Evolutionary conservation across 1,140 invertebrate genomes (phyloP), one percentile per base, ranked within the genome.

Genomic region (Polyergus mexicanus): DNA sequence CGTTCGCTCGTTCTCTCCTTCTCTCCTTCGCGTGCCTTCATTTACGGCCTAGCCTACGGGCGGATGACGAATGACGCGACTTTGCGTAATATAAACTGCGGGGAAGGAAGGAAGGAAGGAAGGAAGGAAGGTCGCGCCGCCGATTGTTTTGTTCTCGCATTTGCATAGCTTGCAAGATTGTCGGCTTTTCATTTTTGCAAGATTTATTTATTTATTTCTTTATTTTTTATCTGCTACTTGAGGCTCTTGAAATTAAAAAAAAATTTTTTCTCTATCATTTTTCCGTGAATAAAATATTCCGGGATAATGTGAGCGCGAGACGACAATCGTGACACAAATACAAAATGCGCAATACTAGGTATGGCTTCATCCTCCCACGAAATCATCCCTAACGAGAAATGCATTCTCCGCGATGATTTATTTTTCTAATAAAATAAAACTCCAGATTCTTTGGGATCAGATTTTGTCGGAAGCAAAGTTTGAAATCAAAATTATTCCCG

Each of bases 291-390:
- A 32, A 32, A 32, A 28, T 28, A 3, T 35, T 54, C 44, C 32
- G 69, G 28, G 28, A 32, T 10, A n/a, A 11, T 4, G 47, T 35
- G 47, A 19, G 58, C 19, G 10, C 38, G 28, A n/a, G 54, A 66
- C 41, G 44, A 47, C 41, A 80, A 68, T 35, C 38, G 56, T 62
- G 78, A 83, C 35, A 16, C 51, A 65, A 69, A 56, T 74, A 41
- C 54, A 38, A n/a, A 44, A 22, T 22, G 66, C 44, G 54, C 6
- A 7, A 28, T 16, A 60, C 16, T 19, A 58, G 54, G 38, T 47
- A 80, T n/a, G 38, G 13, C 54, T 71, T 22, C n/a, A 72, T 81
- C 32, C 54, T 32, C 8, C 11, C 65, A 66, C 13, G 25, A 35
- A 72, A 83, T 83, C 11, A 19, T 32, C 35, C 1, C 35, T 19